phyloP scores from a whole-genome alignment of 2,888 invertebrate genomes.

The Lasioglossum villosulum region DNA sequence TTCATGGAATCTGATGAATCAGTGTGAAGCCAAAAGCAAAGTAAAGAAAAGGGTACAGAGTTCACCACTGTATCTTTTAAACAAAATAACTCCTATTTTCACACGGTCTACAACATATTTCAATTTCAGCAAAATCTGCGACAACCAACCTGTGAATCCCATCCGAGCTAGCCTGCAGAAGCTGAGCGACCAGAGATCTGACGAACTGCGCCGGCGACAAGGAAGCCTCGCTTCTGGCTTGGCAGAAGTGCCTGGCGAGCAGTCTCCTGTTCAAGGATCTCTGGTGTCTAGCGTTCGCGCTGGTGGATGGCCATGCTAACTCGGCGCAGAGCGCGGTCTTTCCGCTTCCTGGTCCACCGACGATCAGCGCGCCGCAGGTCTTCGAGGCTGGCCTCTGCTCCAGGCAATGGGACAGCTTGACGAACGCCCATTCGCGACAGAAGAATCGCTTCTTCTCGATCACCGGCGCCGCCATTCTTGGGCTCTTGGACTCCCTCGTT shows the following conservation, averaged over 20 bases:
- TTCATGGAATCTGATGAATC: not conserved
- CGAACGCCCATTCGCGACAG: slow-evolving; percentile 98
- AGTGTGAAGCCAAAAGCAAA: not conserved
- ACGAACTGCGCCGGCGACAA: slow-evolving; percentile 95
- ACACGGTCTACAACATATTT: too few species aligned
- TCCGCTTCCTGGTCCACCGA: slow-evolving; percentile 97
- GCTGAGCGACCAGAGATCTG: slow-evolving; percentile 92
- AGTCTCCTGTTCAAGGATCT: slow-evolving; percentile 91
- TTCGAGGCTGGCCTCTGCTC: slow-evolving; percentile 94
- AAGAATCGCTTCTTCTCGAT: slow-evolving; percentile 91
- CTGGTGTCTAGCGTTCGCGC: slow-evolving; percentile 89
- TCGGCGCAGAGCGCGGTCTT: slow-evolving; percentile 96
- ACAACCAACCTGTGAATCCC: slow-evolving; percentile 73
- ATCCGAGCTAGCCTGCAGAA: slow-evolving; percentile 87
- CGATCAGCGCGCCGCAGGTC: slow-evolving; percentile 94
- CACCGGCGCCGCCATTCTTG: slow-evolving; percentile 82
- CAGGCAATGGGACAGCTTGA: slow-evolving; percentile 95
- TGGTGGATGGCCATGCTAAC: slow-evolving; percentile 89
- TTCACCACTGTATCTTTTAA: not conserved
- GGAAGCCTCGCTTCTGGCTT: slow-evolving; percentile 94
- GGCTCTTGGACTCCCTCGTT: slow-evolving; percentile 10
- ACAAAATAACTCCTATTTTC: not conserved
- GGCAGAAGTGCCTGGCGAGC: slow-evolving; percentile 94
- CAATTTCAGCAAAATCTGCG: not conserved
- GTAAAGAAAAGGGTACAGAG: not conserved